Base-by-base conservation (phyloP, 2,113 vertebrate species). In the Anhinga anhinga region DNA sequence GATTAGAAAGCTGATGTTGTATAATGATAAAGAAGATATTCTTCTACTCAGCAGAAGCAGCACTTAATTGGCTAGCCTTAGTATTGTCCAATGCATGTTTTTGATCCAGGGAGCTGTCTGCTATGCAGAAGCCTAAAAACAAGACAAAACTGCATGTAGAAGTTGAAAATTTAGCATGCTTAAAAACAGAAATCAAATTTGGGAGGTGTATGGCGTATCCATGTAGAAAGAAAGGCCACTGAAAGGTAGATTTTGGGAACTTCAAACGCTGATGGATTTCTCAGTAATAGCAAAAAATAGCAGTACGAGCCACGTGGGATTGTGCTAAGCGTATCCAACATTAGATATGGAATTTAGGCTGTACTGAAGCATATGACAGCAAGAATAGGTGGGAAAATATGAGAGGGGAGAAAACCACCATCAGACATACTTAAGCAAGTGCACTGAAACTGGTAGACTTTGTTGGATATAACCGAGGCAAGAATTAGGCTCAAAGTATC, bases 401-500 rank as follows among this genome's bases (percentile, higher is more conserved):
- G 36, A 93, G n/a, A 61, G 18, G n/a, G 76, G 22, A 76, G 38
- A 91, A 90, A 91, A 49, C 19, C 59, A 78, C 47, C 44, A 70
- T 63, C 61, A 91, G 81, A 63, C 36, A 30, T 15, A 13, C 40
- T 56, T 83, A 50, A 91, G 59, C 45, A 95, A 95, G 40, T 2
- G 1, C 77, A 73, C 15, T 49, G 86, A 86, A 92, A 59, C 83
- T 88, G 65, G 38, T 65, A 88, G 72, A 69, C 65, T 89, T 86
- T 30, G 42, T 52, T 92, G 47, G 67, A 52, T 83, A 63, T 42
- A 95, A 74, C 44, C 2, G 42, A 90, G 72, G 86, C 2, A 14
- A 84, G 58, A 95, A 95, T 91, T 96, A 97, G 92, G 93, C 92
- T 93, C 66, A 10, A 95, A 94, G 88, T 69, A 38, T 88, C 83